These are phyloP conservation scores for Rhinoptilus africanus DNA, from an alignment of 2,113 vertebrate species.

Conservation along the genomic window DNA sequence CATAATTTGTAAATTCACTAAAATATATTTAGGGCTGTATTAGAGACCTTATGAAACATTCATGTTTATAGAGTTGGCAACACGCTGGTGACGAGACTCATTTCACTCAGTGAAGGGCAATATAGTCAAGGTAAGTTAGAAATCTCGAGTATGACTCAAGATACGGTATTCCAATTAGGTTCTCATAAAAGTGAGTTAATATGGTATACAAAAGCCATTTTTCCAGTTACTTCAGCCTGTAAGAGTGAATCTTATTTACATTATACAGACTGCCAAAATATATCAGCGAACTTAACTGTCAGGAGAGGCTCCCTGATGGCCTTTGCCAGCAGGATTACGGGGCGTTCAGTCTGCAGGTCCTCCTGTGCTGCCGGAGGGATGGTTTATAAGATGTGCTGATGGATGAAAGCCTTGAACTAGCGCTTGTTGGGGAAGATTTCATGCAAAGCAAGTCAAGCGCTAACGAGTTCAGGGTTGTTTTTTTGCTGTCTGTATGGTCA, in stretches of 20 bases:
- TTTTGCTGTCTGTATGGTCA: neutral
- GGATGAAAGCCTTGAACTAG: neutral
- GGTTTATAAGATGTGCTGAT: accelerated
- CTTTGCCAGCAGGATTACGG: neutral
- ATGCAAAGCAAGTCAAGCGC: neutral
- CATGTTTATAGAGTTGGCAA: neutral
- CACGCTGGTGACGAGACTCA: neutral
- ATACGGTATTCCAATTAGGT: accelerated
- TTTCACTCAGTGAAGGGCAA: neutral
- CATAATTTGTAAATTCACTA: neutral
- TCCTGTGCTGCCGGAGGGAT: neutral
- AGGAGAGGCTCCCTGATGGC: neutral
- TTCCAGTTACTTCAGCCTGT: neutral
- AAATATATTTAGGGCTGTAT: neutral
- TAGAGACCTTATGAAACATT: neutral
- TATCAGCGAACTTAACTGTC: accelerated
- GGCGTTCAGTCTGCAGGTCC: neutral
- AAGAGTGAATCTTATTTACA: neutral
- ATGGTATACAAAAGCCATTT: neutral
- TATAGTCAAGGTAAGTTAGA: neutral
- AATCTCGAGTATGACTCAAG: neutral
- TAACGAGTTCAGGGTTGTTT: neutral
- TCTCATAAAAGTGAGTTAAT: neutral
- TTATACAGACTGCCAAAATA: neutral
- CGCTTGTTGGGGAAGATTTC: neutral